A percentile compares a stretch with the other conserved stretches of the same genome.
These are phyloP conservation scores for Trichacis sp. DNA, from an alignment of 2,888 invertebrate genomes.

Conservation along the genomic window DNA sequence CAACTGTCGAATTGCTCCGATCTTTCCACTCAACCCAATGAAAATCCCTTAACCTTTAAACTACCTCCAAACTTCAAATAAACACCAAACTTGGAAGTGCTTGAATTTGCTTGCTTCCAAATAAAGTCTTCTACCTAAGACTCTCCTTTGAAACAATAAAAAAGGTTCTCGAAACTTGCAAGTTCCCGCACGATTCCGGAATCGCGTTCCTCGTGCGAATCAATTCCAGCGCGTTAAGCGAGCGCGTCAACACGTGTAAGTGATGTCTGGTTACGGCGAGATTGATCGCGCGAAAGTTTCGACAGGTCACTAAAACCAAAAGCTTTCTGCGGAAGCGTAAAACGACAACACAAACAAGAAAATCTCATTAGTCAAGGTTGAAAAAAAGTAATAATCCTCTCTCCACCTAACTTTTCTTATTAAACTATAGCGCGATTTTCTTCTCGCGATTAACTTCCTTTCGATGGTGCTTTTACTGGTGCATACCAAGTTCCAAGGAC, in stretches of 20 bases:
- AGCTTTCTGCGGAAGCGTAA: too few species aligned
- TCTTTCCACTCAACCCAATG: too few species aligned
- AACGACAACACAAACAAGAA: constrained; percentile 29
- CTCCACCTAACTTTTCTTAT: neutral
- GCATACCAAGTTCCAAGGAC: constrained; percentile 23
- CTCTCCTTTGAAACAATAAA: too few species aligned
- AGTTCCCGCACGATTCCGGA: neutral
- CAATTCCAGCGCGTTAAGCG: neutral
- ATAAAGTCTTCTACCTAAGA: too few species aligned
- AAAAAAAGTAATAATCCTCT: constrained; percentile 5
- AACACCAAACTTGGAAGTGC: too few species aligned
- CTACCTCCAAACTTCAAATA: too few species aligned
- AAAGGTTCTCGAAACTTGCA: neutral
- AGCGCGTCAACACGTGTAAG: neutral
- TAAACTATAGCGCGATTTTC: neutral
- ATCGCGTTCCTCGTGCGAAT: neutral
- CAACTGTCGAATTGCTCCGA: too few species aligned
- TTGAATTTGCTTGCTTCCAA: too few species aligned
- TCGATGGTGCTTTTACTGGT: constrained; percentile 10
- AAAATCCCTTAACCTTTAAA: too few species aligned
- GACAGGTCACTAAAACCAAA: too few species aligned
- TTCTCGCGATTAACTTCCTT: neutral
- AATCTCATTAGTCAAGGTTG: constrained; percentile 25
- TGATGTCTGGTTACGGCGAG: neutral
- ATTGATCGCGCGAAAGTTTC: neutral